Percentiles rank a stretch among this genome's conserved stretches.
Conservation (phyloP, 2,888 invertebrate genomes). For the Drosophila recens region DNA sequence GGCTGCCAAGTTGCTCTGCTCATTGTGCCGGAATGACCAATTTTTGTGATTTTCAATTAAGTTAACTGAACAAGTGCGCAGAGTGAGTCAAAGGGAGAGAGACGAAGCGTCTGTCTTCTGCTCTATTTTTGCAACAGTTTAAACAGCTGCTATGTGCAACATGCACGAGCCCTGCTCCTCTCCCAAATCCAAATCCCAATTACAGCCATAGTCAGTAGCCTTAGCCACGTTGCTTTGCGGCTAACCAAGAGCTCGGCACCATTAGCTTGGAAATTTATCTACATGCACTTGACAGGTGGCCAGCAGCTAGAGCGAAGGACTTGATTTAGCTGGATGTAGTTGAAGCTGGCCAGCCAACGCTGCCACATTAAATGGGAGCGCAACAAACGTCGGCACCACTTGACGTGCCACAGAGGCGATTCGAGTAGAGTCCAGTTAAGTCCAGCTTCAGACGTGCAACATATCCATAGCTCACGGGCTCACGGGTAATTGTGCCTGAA, state of each 20-base stretch:
- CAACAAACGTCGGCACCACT: conserved; percentile 59
- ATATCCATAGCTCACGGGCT: conserved; percentile 62
- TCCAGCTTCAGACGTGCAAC: conserved; percentile 21
- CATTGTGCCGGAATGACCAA: conserved; percentile 80
- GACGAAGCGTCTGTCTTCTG: conserved; percentile 35
- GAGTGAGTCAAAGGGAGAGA: neutral
- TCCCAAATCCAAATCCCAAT: conserved; percentile 19
- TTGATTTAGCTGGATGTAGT: conserved; percentile 65
- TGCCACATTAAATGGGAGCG: conserved; percentile 77
- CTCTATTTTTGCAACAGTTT: conserved; percentile 60
- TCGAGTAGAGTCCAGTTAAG: neutral
- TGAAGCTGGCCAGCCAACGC: conserved; percentile 29
- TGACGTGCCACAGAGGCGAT: conserved; percentile 52
- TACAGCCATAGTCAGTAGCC: conserved; percentile 11
- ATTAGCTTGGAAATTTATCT: conserved; percentile 77
- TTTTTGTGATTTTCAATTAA: conserved; percentile 82
- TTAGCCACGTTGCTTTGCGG: conserved; percentile 62
- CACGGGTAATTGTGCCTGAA: conserved; percentile 61
- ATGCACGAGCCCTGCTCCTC: conserved; percentile 15
- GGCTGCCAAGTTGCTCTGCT: conserved; percentile 72
- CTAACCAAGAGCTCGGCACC: conserved; percentile 60
- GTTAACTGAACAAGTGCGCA: conserved; percentile 59
- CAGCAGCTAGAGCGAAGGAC: conserved; percentile 31
- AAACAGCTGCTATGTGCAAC: conserved; percentile 59
- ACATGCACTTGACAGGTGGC: conserved; percentile 80